A percentile compares a stretch with the other conserved stretches of the same genome.
phyloP scores from a whole-genome alignment of 2,888 invertebrate species.

The Leptarthrus brevirostris region DNA sequence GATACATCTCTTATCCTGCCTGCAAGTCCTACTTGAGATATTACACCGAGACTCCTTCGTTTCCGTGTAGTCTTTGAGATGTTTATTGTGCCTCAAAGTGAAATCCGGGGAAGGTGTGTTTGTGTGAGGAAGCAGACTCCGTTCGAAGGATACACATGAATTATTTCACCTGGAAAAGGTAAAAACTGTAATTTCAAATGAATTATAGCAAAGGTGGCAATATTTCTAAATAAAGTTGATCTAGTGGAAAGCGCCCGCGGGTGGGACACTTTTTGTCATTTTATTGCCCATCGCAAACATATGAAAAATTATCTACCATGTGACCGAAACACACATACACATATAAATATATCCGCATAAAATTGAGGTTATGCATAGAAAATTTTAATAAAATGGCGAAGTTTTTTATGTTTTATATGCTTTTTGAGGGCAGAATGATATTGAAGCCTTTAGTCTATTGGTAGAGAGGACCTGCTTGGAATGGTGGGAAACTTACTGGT shows the following conservation, averaged over 20 bases:
- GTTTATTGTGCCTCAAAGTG: conserved; percentile 20
- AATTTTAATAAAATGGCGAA: conserved; percentile 47
- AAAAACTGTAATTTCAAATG: conserved; percentile 40
- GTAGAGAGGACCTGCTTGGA: not conserved
- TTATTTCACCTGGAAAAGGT: conserved; percentile 25
- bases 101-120: not conserved
- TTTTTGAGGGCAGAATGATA: conserved; percentile 37
- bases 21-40: conserved; percentile 14
- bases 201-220: conserved; percentile 34
- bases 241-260: not conserved
- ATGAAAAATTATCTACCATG: conserved; percentile 9
- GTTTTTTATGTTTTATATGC: conserved; percentile 39
- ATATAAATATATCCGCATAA: not conserved
- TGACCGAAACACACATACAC: not conserved
- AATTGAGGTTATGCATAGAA: conserved; percentile 44
- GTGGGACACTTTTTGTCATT: conserved; percentile 22
- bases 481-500: conserved; percentile 35
- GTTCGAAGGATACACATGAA: conserved; percentile 3
- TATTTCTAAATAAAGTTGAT: conserved; percentile 28
- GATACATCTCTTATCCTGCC: conserved; percentile 4
- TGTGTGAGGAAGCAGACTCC: no score
- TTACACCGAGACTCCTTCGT: conserved; percentile 5
- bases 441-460: conserved; percentile 6
- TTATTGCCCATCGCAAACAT: conserved; percentile 8
- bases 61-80: conserved; percentile 17